phyloP scores from a whole-genome alignment of 2,113 vertebrate genomes.

The Salvelinus sp. region DNA sequence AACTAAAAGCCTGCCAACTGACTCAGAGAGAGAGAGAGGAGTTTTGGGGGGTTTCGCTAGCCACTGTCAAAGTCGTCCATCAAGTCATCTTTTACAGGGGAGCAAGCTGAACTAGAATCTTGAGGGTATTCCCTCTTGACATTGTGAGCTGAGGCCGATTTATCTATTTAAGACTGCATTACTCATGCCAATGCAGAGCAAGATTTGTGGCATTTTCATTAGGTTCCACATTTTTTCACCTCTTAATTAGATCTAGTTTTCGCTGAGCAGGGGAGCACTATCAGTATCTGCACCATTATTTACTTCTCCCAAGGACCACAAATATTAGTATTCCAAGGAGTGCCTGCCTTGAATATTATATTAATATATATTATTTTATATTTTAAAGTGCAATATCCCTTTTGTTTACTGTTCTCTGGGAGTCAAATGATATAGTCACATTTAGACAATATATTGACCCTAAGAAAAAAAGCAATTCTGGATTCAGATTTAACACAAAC shows the following conservation, averaged over 20 bases:
- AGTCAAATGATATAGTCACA: not conserved
- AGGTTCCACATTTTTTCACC: constrained; percentile 55
- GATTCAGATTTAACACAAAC: not conserved
- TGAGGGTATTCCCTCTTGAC: constrained; percentile 57
- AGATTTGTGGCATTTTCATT: constrained; percentile 66
- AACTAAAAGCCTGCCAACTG: constrained; percentile 45
- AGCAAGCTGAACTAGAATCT: constrained; percentile 57
- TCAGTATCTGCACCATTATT: constrained; percentile 40
- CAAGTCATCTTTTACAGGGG: constrained; percentile 63
- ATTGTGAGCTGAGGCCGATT: constrained; percentile 52
- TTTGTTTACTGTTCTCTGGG: not conserved
- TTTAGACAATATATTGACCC: not conserved
- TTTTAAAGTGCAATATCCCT: not conserved
- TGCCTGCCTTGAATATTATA: constrained; percentile 21
- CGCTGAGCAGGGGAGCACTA: constrained; percentile 48
- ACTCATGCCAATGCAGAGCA: constrained; percentile 34
- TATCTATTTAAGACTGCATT: constrained; percentile 63
- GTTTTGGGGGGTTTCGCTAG: constrained; percentile 59
- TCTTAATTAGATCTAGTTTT: constrained; percentile 56
- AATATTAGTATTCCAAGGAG: constrained; percentile 25
- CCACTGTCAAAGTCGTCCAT: constrained; percentile 59
- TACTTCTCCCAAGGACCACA: constrained; percentile 40
- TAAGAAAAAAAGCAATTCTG: not conserved
- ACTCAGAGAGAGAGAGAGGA: constrained; percentile 22
- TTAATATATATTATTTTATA: too few species aligned